phyloP scores from a whole-genome alignment of 2,888 invertebrate species.

The Neoitamus cyanurus region DNA sequence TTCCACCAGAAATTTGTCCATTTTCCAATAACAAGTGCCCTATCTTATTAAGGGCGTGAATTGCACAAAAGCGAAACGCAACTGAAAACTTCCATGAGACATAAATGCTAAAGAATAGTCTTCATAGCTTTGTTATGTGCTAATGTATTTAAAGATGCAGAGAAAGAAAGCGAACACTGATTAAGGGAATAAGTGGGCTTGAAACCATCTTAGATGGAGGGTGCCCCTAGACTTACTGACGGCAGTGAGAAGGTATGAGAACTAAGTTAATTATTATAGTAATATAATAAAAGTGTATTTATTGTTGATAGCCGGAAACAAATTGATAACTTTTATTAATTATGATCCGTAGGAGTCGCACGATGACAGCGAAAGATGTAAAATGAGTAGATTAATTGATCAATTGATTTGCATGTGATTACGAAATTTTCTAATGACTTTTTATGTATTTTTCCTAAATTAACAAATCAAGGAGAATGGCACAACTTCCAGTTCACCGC shows the following conservation, averaged over 20 bases:
- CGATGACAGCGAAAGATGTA: constrained; percentile 22
- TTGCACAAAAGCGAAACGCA: background rate
- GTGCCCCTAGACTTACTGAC: background rate
- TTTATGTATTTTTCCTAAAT: constrained; percentile 39
- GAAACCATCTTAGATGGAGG: background rate
- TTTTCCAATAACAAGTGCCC: background rate
- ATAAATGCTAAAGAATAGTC: background rate
- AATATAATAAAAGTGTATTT: constrained; percentile 41
- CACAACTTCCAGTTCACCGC: constrained; percentile 34
- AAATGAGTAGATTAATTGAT: constrained; percentile 37
- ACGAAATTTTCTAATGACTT: constrained; percentile 38
- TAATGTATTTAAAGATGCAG: background rate
- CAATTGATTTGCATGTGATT: constrained; percentile 41
- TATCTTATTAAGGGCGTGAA: background rate
- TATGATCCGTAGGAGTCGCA: constrained; percentile 24
- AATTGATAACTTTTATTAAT: constrained; percentile 43
- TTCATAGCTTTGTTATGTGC: background rate
- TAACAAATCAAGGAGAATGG: constrained; percentile 19
- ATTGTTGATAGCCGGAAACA: constrained; percentile 46
- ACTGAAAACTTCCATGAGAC: background rate
- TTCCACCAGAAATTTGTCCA: background rate
- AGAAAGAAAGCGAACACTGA: background rate
- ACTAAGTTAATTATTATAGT: constrained; percentile 30
- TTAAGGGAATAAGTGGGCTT: background rate
- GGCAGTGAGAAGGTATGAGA: background rate